Evolutionary conservation across 2,113 vertebrate genomes (phyloP).

Genomic region (Anoura caudifer): DNA sequence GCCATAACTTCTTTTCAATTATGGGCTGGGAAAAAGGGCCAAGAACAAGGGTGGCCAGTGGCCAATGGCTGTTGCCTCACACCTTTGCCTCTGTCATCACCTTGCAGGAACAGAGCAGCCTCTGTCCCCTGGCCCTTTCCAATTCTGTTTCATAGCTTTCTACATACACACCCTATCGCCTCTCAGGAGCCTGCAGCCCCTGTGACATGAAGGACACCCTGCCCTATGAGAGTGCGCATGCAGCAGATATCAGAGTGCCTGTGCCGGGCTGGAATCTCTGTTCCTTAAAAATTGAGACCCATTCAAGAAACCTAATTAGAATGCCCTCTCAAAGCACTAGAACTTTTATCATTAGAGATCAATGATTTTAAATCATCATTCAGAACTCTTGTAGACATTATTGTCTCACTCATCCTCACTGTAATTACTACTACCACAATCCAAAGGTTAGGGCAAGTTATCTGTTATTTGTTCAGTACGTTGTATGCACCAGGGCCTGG

Average conservation of each 20-base stretch:
- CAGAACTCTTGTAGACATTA: accelerated
- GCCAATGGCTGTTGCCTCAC: background rate
- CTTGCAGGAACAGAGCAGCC: background rate
- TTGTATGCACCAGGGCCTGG: no score
- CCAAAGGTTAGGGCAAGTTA: accelerated
- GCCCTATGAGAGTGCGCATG: background rate
- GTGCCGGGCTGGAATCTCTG: background rate
- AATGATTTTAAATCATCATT: background rate
- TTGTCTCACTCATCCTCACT: background rate
- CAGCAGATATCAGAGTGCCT: background rate
- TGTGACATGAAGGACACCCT: background rate
- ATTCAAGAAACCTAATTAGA: background rate
- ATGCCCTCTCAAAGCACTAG: background rate
- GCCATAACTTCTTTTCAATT: background rate
- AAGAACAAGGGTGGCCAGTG: background rate
- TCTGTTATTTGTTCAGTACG: accelerated
- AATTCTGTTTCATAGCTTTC: background rate
- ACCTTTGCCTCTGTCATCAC: background rate
- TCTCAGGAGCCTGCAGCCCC: background rate
- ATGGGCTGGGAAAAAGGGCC: background rate
- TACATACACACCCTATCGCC: background rate
- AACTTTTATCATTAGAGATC: background rate
- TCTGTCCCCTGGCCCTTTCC: background rate
- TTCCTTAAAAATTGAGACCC: background rate
- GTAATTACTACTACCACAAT: background rate